Evolutionary conservation across 2,888 invertebrate genomes (phyloP).

Genomic region (Aleiodes alternator): DNA sequence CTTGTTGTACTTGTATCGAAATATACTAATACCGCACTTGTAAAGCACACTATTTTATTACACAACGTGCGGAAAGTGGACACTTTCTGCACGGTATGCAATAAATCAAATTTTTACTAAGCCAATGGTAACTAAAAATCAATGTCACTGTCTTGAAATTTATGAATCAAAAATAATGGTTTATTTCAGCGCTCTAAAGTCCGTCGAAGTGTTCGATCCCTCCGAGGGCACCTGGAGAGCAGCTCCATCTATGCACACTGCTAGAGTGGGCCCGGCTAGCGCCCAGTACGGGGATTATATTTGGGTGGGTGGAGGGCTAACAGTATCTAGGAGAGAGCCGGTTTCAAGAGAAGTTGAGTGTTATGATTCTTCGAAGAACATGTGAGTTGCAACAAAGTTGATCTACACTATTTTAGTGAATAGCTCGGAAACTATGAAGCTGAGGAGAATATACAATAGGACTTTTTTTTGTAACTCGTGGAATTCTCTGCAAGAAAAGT

Average conservation of each 20-base stretch:
- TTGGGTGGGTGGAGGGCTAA: conserved; percentile 86
- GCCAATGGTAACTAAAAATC: too few species aligned
- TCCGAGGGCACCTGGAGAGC: conserved; percentile 79
- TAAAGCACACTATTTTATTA: too few species aligned
- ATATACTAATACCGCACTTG: too few species aligned
- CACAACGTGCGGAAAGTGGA: too few species aligned
- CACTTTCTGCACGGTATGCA: too few species aligned
- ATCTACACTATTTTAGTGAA: neutral
- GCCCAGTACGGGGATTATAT: conserved; percentile 81
- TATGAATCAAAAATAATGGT: neutral
- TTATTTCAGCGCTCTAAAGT: conserved; percentile 77
- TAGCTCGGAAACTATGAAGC: too few species aligned
- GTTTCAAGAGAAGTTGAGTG: conserved; percentile 81
- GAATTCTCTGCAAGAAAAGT: too few species aligned
- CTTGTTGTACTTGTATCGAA: too few species aligned
- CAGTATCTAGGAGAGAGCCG: conserved; percentile 78
- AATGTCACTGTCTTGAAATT: too few species aligned
- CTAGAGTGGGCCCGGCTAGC: conserved; percentile 80
- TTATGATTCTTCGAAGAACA: conserved; percentile 80
- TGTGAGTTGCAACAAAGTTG: conserved; percentile 73
- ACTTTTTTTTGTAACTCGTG: too few species aligned
- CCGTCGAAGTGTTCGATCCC: conserved; percentile 81
- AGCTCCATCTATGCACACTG: conserved; percentile 78
- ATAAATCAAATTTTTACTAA: conserved; percentile 5
- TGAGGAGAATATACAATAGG: too few species aligned